Conservation (phyloP, 1,140 invertebrate species). For the Solenopsis invicta region DNA sequence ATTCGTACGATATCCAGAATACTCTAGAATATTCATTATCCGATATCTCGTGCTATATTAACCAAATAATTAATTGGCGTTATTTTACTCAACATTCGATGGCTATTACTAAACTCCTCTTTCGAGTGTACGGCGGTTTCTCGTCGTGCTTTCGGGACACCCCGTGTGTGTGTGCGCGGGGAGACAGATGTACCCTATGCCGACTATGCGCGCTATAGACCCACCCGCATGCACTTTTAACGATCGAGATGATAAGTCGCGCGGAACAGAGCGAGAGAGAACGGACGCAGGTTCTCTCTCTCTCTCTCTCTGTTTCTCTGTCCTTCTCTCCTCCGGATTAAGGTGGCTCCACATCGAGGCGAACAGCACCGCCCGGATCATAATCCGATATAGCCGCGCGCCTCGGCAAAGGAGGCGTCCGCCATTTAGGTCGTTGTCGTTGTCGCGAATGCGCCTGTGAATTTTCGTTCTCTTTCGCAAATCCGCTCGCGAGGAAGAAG, state of each 20-base stretch:
- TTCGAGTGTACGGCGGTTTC: background rate
- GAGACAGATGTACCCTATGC: slow-evolving; percentile 72
- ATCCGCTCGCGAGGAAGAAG: background rate
- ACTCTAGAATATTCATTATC: too few species aligned
- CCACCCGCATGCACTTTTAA: slow-evolving; percentile 75
- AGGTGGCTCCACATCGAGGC: slow-evolving; percentile 61
- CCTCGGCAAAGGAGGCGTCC: slow-evolving; percentile 27
- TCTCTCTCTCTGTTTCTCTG: slow-evolving; percentile 6
- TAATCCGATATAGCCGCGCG: slow-evolving; percentile 38
- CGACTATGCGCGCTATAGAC: slow-evolving; percentile 67
- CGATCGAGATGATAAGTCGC: slow-evolving; percentile 73
- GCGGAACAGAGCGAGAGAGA: slow-evolving; percentile 52
- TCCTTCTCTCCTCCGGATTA: slow-evolving; percentile 58
- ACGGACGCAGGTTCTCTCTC: slow-evolving; percentile 22
- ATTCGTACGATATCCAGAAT: too few species aligned
- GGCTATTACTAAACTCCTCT: too few species aligned
- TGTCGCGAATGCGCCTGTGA: slow-evolving; percentile 41
- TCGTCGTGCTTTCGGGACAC: slow-evolving; percentile 31
- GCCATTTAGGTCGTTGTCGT: slow-evolving; percentile 37
- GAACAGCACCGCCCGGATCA: slow-evolving; percentile 30
- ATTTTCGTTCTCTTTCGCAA: slow-evolving; percentile 4
- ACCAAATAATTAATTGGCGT: too few species aligned
- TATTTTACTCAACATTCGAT: too few species aligned
- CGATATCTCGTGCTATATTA: too few species aligned
- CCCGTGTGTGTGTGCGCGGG: slow-evolving; percentile 36